A percentile compares a stretch with the other conserved stretches of the same genome.
Evolutionary conservation across 92 coral and sea anemone species (phyloP).

Genomic region (Phymanthus crucifer): DNA sequence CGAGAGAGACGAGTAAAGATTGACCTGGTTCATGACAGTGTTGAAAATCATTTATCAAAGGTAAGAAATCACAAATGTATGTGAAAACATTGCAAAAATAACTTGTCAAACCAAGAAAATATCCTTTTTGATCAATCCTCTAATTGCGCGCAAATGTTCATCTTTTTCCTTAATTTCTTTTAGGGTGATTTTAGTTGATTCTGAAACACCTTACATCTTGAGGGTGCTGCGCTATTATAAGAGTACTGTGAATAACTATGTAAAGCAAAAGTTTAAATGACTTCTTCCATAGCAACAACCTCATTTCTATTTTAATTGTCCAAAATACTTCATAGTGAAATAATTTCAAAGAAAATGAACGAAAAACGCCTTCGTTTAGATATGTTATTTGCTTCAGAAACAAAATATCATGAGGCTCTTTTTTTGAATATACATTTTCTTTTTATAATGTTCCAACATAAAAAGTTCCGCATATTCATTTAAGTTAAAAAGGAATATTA

Average conservation of each 20-base stretch:
- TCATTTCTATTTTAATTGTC: not conserved
- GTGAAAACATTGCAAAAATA: not conserved
- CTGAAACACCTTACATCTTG: not conserved
- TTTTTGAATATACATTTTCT: no score
- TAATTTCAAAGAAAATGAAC: not conserved
- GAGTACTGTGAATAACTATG: not conserved
- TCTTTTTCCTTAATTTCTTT: not conserved
- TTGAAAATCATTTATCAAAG: conserved; percentile 83
- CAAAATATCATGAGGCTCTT: no score
- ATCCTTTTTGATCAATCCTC: no score
- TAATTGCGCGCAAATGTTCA: not conserved
- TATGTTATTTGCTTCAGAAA: no score
- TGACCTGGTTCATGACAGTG: conserved; percentile 91
- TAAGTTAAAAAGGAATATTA: no score
- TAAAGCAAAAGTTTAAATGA: not conserved
- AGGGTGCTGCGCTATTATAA: not conserved
- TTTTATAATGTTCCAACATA: no score
- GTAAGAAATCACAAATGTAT: conserved; percentile 42
- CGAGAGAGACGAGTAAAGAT: conserved; percentile 89
- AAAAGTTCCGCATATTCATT: no score
- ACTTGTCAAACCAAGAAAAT: not conserved
- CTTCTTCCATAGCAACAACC: not conserved
- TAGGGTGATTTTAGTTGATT: not conserved
- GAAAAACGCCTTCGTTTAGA: not conserved
- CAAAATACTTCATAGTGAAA: not conserved